Conservation (phyloP, 2,888 invertebrate species). For the Sinhomidia bicolor region DNA sequence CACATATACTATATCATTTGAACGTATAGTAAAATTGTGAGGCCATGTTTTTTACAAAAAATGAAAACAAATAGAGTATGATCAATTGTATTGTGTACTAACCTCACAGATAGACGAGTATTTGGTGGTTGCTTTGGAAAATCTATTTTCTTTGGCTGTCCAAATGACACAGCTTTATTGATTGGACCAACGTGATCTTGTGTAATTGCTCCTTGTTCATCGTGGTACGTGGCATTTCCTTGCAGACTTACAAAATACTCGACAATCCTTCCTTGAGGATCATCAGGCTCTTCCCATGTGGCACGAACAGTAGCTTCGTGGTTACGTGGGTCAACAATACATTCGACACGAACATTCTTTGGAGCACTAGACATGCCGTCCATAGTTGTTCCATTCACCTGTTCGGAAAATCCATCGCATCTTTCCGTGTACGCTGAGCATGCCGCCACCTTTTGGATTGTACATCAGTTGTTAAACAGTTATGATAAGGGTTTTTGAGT, state of each 20-base stretch:
- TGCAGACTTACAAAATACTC: conserved; percentile 87
- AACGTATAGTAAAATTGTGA: background rate
- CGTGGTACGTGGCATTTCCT: conserved; percentile 84
- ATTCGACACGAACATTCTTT: conserved; percentile 86
- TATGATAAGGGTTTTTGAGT: no score
- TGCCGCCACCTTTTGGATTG: conserved; percentile 87
- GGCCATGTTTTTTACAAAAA: no score
- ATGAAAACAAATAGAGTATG: background rate
- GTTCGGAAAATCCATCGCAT: conserved; percentile 90
- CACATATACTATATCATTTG: conserved; percentile 84
- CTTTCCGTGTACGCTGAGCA: conserved; percentile 89
- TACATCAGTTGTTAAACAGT: no score
- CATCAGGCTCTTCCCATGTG: conserved; percentile 88
- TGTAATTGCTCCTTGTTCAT: conserved; percentile 83
- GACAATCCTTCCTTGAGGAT: conserved; percentile 90
- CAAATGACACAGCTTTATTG: conserved; percentile 84
- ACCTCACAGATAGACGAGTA: conserved; percentile 89
- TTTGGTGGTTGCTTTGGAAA: conserved; percentile 90
- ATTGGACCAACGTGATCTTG: conserved; percentile 85
- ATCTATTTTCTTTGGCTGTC: conserved; percentile 83
- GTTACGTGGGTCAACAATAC: conserved; percentile 85
- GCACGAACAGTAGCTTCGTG: conserved; percentile 86
- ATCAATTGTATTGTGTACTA: background rate
- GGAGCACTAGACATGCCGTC: conserved; percentile 91
- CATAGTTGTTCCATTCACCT: conserved; percentile 90